Conservation (phyloP, 1,140 invertebrate genomes). For the Drosophila seguyi region DNA sequence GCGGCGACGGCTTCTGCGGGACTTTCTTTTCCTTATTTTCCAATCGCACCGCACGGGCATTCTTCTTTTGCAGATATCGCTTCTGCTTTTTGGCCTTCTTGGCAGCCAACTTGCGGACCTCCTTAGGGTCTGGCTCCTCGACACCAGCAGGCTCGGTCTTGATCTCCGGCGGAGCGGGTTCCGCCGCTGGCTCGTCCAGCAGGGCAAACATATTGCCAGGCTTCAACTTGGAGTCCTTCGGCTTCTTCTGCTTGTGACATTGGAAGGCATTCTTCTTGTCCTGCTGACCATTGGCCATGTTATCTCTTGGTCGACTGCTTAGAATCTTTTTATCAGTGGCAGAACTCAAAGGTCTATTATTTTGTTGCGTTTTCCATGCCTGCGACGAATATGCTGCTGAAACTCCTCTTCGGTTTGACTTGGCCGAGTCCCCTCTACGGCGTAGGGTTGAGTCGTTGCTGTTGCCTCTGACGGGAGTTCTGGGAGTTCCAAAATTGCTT, state of each 20-base stretch:
- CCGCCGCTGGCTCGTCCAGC: background rate
- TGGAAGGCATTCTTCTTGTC: background rate
- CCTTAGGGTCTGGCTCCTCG: background rate
- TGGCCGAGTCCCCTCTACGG: too few relatives aligned
- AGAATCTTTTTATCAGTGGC: background rate
- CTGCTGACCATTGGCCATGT: accelerated
- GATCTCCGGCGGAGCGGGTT: too few relatives aligned
- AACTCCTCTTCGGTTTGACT: background rate
- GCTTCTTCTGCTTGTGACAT: background rate
- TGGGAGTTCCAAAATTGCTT: background rate
- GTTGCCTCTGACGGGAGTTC: accelerated
- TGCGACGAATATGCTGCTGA: too few relatives aligned
- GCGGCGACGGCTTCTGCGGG: too few relatives aligned
- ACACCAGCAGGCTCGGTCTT: too few relatives aligned
- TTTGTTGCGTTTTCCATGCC: too few relatives aligned
- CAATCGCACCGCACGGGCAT: too few relatives aligned
- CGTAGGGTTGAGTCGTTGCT: too few relatives aligned
- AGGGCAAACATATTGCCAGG: background rate
- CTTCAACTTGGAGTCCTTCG: too few relatives aligned
- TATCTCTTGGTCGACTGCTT: background rate
- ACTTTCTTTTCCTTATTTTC: background rate
- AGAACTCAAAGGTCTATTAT: background rate
- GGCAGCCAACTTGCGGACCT: background rate
- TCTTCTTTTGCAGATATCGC: background rate
- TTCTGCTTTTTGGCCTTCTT: background rate